Conservation (phyloP, 1,140 invertebrate species). For the Eumaeus atala region DNA sequence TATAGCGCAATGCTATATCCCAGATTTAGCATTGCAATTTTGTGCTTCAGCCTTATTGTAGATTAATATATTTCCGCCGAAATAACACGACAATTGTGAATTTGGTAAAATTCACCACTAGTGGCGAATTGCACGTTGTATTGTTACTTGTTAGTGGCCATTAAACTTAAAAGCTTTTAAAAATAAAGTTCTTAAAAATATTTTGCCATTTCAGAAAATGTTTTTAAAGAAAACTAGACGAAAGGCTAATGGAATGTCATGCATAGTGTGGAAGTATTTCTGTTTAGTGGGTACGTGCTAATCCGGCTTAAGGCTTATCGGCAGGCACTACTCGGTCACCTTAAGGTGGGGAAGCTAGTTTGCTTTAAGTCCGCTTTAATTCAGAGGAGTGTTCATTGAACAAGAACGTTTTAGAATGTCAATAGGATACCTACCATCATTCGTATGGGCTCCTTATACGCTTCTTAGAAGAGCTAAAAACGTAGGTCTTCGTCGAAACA, state of each 20-base stretch:
- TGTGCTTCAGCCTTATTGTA: too few relatives aligned
- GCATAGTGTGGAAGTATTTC: slow-evolving; percentile 3
- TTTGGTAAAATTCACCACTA: not conserved
- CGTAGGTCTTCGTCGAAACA: slow-evolving; percentile 3
- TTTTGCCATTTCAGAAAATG: slow-evolving; percentile 4
- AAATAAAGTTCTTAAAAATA: slow-evolving; percentile 8
- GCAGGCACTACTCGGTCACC: slow-evolving; percentile 11
- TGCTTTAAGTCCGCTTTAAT: slow-evolving; percentile 10
- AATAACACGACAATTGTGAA: not conserved
- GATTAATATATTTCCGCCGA: too few relatives aligned
- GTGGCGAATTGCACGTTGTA: not conserved
- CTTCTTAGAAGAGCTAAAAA: slow-evolving; percentile 10
- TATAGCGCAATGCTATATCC: too few relatives aligned
- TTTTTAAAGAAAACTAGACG: slow-evolving; percentile 8
- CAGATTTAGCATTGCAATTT: too few relatives aligned
- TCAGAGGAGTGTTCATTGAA: slow-evolving; percentile 13
- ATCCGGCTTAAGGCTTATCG: slow-evolving; percentile 12
- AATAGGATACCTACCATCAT: slow-evolving; percentile 11
- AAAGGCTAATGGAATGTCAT: slow-evolving; percentile 3
- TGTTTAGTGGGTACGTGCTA: slow-evolving; percentile 6
- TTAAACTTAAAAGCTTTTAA: slow-evolving; percentile 2
- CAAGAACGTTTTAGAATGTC: slow-evolving; percentile 4
- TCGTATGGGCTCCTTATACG: slow-evolving; percentile 17
- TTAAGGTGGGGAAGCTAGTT: not conserved
- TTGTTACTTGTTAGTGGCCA: slow-evolving; percentile 1